Percentiles rank a stretch among this genome's conserved stretches.
phyloP scores from a whole-genome alignment of 2,797 vertebrate species.

The Gobionotothen gibberifrons region DNA sequence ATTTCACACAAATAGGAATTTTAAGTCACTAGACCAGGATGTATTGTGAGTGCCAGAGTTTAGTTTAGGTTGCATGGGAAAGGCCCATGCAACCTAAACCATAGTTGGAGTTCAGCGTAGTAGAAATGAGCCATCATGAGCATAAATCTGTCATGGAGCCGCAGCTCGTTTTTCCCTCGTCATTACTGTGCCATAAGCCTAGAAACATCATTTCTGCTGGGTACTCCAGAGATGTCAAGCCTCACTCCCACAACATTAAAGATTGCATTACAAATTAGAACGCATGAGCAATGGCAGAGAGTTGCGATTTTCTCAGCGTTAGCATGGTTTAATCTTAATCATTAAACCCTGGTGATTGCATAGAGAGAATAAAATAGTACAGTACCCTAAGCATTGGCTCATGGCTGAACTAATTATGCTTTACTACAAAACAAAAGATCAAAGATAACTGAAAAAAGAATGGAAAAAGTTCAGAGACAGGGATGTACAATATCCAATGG shows the following conservation, averaged over 20 bases:
- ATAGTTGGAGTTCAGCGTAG: constrained; percentile 51
- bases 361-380: constrained; percentile 49
- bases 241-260: constrained; percentile 73
- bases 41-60: constrained; percentile 41
- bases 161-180: constrained; percentile 59
- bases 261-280: constrained; percentile 72
- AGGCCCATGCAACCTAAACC: too few species aligned
- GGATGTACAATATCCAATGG: constrained; percentile 27
- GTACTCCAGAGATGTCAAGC: constrained; percentile 68
- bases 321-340: constrained; percentile 66
- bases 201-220: constrained; percentile 64
- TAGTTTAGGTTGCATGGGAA: constrained; percentile 46
- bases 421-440: constrained; percentile 58
- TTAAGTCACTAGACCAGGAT: constrained; percentile 34
- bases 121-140: constrained; percentile 54
- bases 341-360: constrained; percentile 63
- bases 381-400: constrained; percentile 55
- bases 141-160: constrained; percentile 67
- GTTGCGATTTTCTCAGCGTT: constrained; percentile 63
- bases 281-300: constrained; percentile 45
- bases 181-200: constrained; percentile 55
- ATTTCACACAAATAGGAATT: constrained; percentile 44
- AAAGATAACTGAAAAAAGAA: constrained; percentile 46
- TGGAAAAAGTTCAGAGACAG: constrained; percentile 37
- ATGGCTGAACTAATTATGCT: constrained; percentile 62